Evolutionary conservation across 2,113 vertebrate species (phyloP).

Genomic region (Chloebia gouldiae): DNA sequence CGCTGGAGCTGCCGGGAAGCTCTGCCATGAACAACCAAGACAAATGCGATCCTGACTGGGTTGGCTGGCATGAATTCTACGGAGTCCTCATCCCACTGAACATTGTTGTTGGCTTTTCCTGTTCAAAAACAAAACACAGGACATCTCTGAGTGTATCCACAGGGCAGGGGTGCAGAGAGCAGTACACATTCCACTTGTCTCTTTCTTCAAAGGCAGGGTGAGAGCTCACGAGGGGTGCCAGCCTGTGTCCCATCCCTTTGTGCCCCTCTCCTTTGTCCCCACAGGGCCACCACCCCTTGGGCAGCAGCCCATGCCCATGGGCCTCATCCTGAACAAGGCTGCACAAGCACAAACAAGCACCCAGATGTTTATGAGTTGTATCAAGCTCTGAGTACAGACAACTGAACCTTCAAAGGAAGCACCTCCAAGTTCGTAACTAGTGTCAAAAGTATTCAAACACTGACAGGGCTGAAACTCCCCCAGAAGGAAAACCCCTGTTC

Average conservation of each 20-base stretch:
- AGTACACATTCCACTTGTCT: neutral
- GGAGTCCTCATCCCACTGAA: constrained; percentile 96
- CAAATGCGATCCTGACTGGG: constrained; percentile 92
- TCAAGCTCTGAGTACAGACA: neutral
- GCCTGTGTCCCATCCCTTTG: rapidly evolving
- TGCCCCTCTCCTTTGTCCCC: neutral
- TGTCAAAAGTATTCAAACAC: neutral
- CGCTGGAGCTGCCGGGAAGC: constrained; percentile 93
- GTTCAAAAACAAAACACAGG: constrained; percentile 62
- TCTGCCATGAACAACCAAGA: constrained; percentile 93
- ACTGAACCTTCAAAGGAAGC: neutral
- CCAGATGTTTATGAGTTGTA: neutral
- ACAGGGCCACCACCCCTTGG: neutral
- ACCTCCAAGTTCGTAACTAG: neutral
- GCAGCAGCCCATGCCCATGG: neutral
- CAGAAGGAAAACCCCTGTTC: neutral
- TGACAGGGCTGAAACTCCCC: neutral
- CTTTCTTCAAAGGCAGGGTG: neutral
- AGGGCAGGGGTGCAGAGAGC: neutral
- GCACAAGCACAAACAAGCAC: rapidly evolving
- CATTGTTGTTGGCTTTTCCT: constrained; percentile 92
- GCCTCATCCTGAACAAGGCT: neutral
- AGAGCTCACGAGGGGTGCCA: neutral
- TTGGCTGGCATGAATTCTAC: constrained; percentile 83
- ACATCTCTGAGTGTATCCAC: constrained; percentile 10